phyloP scores from a whole-genome alignment of 2,797 vertebrate species.

The Pseudotriccus pelzelni region DNA sequence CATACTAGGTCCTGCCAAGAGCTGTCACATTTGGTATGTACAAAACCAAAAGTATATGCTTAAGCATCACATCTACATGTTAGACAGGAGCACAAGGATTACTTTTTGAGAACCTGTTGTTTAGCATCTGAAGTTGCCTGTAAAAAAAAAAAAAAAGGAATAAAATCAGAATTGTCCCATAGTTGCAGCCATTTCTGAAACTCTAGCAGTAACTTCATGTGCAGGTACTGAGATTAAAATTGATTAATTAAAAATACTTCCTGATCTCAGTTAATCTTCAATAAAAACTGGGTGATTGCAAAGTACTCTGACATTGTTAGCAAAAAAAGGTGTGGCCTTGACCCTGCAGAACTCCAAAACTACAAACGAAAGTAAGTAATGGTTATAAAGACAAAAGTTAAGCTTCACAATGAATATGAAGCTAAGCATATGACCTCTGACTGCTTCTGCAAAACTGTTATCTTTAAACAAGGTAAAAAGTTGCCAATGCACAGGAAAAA shows the following conservation, averaged over 20 bases:
- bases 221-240: neutral
- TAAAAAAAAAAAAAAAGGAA: neutral
- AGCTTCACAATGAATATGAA: neutral
- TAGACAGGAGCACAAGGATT: neutral
- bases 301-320: neutral
- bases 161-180: neutral
- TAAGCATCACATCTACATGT: neutral
- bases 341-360: neutral
- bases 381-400: neutral
- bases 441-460: neutral
- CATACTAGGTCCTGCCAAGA: neutral
- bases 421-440: neutral
- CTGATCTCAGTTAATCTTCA: neutral
- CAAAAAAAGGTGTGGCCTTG: neutral
- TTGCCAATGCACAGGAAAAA: neutral
- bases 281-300: neutral
- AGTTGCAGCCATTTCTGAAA: neutral
- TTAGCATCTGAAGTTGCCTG: neutral
- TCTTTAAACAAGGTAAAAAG: neutral
- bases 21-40: neutral
- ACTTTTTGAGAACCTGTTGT: neutral
- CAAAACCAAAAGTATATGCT: neutral
- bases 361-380: neutral
- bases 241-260: neutral
- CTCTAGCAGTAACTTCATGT: neutral